Conservation (phyloP, 2,888 invertebrate genomes). For the Rugalucina vietnamica region DNA sequence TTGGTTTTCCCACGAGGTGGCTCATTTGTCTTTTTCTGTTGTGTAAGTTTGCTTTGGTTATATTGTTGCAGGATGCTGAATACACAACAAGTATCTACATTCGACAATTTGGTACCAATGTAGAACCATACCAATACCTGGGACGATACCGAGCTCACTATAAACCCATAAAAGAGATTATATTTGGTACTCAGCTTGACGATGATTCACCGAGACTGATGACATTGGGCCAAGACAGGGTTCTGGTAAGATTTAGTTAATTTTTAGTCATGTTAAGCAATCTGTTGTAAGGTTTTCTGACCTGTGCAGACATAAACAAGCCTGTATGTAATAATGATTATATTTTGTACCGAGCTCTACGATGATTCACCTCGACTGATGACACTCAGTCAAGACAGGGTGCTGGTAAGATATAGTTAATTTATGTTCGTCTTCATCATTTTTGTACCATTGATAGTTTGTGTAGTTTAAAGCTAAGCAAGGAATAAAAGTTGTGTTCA, state of each 20-base stretch:
- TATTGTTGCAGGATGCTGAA: slow-evolving; percentile 79
- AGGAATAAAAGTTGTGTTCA: too few relatives aligned
- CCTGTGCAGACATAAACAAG: too few relatives aligned
- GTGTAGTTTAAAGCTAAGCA: too few relatives aligned
- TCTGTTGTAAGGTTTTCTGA: too few relatives aligned
- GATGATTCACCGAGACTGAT: slow-evolving; percentile 79
- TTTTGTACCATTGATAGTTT: too few relatives aligned
- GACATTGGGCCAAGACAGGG: slow-evolving; percentile 82
- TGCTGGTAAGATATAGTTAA: slow-evolving; percentile 82
- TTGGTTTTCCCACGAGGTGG: too few relatives aligned
- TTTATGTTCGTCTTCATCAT: too few relatives aligned
- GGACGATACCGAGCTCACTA: slow-evolving; percentile 84
- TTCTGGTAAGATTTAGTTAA: slow-evolving; percentile 75
- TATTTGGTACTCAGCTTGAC: slow-evolving; percentile 83
- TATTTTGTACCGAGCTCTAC: slow-evolving; percentile 83
- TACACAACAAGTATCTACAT: slow-evolving; percentile 80
- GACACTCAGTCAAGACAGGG: slow-evolving; percentile 82
- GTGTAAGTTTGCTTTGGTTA: too few relatives aligned
- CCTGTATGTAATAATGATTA: too few relatives aligned
- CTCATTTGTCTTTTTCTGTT: too few relatives aligned
- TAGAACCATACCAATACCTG: slow-evolving; percentile 79
- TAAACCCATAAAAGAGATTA: slow-evolving; percentile 81
- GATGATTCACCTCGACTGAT: slow-evolving; percentile 79
- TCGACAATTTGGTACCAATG: slow-evolving; percentile 62
- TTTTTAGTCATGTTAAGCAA: neutral